phyloP scores from a whole-genome alignment of 2,888 invertebrate species.

The Ethmia dodecea region DNA sequence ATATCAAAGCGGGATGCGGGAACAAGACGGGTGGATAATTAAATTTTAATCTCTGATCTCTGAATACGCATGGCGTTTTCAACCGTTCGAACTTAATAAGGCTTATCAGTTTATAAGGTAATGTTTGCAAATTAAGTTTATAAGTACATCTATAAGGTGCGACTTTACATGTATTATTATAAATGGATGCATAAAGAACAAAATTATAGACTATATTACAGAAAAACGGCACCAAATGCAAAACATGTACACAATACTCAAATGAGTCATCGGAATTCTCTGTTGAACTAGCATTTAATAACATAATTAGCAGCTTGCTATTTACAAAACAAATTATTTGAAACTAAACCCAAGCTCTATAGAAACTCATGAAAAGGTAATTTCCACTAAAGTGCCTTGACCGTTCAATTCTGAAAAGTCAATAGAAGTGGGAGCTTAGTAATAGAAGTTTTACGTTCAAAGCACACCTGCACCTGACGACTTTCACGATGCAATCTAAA shows the following conservation, averaged over 20 bases:
- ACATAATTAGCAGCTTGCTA: too few species aligned
- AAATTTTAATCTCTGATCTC: slow-evolving; percentile 19
- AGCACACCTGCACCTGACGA: slow-evolving; percentile 39
- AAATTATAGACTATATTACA: too few species aligned
- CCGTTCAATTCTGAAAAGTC: slow-evolving; percentile 36
- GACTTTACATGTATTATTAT: too few species aligned
- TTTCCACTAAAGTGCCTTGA: slow-evolving; percentile 24
- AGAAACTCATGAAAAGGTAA: slow-evolving; percentile 7
- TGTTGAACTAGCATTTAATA: too few species aligned
- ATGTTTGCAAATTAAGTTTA: too few species aligned
- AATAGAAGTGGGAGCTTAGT: slow-evolving; percentile 32
- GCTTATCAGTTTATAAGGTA: too few species aligned
- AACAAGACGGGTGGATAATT: slow-evolving; percentile 10
- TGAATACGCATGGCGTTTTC: slow-evolving; percentile 16
- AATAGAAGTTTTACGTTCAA: slow-evolving; percentile 40
- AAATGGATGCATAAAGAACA: too few species aligned
- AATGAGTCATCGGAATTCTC: too few species aligned
- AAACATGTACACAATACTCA: too few species aligned
- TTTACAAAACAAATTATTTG: too few species aligned
- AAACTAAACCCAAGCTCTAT: slow-evolving; percentile 3
- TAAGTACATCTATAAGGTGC: too few species aligned
- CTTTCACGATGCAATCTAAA: slow-evolving; percentile 36
- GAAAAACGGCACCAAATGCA: too few species aligned
- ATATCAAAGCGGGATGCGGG: slow-evolving; percentile 19
- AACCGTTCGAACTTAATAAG: background rate